Evolutionary conservation across 2,113 vertebrate species (phyloP), one percentile per base, ranked within the genome.

Genomic region (Terrapene triunguis): DNA sequence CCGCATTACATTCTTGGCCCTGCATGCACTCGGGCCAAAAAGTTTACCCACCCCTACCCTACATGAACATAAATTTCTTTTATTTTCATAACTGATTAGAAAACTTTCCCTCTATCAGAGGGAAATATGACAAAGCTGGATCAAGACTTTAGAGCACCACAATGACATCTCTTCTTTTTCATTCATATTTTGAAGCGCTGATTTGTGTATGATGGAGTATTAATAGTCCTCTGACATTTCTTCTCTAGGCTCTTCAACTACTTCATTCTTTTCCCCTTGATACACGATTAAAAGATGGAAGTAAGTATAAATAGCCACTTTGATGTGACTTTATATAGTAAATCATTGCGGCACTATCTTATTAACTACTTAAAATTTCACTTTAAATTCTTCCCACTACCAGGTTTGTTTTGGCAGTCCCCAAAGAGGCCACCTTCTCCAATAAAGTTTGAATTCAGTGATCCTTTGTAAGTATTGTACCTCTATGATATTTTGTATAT

Each of bases 401-500:
- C 93, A 99, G 99, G 99, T 98, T 99, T 99, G 83, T 99, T 99
- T 98, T 99, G 99, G 99, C 99, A 99, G 0, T 99, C 99, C 84
- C 99, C 99, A 44, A 99, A 99, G 98, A 99, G 99, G 91, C 99
- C 99, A 27, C 99, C 99, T 78, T 98, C 98, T 87, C 99, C 99
- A 86, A 98, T 99, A 98, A 99, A 99, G 93, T 99, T 99, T 98
- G 99, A 99, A 92, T 97, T 99, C 94, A 99, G 88, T 79, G 99
- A 99, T 95, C 97, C 98, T 91, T 98, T 99, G 99, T 99, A 98
- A 99, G 99, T 99, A 98, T 96, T 65, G 19, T 80, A n/a, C 32
- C 86, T 47, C 51, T 9, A 10, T 50, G 79, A 14, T 78, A 10
- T 0, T 0, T 83, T 90, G 38, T 94, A 10, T 22, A 59, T 78